These are phyloP conservation scores for Zeus faber DNA, from an alignment of 2,113 vertebrate species.

Conservation along the genomic window DNA sequence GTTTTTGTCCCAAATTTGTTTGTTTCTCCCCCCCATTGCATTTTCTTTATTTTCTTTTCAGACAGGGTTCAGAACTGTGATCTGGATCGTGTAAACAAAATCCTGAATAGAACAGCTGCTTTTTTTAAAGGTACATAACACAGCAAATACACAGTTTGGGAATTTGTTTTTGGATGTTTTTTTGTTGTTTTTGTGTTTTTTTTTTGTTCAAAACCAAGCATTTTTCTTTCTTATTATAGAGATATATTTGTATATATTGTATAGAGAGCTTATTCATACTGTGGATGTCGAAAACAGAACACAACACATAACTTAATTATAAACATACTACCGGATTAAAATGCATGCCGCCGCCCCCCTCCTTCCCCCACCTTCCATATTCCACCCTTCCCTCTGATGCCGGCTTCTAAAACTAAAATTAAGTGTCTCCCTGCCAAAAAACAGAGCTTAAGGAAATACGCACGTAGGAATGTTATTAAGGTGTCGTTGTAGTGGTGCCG, in stretches of 20 bases:
- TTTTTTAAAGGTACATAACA: constrained; percentile 78
- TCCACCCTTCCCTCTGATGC: too few relatives aligned
- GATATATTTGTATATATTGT: constrained; percentile 59
- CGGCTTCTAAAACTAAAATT: too few relatives aligned
- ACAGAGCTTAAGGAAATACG: too few relatives aligned
- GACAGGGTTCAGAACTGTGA: constrained; percentile 82
- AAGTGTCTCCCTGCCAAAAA: too few relatives aligned
- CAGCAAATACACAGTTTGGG: constrained; percentile 87
- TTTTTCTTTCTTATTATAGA: constrained; percentile 66
- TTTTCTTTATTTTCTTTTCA: too few relatives aligned
- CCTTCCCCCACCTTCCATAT: not conserved
- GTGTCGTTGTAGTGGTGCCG: too few relatives aligned
- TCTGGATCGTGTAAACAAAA: constrained; percentile 90
- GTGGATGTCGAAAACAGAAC: constrained; percentile 86
- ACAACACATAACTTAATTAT: constrained; percentile 86
- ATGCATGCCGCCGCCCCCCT: constrained; percentile 79
- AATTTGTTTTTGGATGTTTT: too few relatives aligned
- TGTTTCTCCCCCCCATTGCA: constrained; percentile 72
- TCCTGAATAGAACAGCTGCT: constrained; percentile 83
- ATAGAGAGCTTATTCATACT: constrained; percentile 94
- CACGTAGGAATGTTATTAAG: too few relatives aligned
- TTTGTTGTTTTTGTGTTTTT: constrained; percentile 69
- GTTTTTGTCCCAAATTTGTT: constrained; percentile 45
- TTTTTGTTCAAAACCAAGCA: constrained; percentile 77
- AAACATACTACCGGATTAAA: constrained; percentile 81